phyloP scores from a whole-genome alignment of 2,797 vertebrate genomes.

The Rhyacichthys aspro region DNA sequence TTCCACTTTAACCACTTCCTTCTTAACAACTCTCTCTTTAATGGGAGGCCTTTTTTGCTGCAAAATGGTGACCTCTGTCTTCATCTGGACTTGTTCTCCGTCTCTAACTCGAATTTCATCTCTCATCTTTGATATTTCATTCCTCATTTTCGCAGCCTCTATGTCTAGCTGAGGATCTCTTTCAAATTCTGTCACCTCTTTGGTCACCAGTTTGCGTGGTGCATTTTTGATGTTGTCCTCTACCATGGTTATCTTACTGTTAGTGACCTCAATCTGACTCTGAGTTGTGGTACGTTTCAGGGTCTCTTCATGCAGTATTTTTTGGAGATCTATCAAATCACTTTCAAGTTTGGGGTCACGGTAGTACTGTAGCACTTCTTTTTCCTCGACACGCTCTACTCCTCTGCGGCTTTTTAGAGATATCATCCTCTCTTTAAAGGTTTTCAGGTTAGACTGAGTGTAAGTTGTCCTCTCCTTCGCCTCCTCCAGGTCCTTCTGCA shows the following conservation, averaged over 20 bases:
- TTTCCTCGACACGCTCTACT: conserved; percentile 90
- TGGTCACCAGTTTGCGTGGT: conserved; percentile 88
- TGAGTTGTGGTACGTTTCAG: conserved; percentile 77
- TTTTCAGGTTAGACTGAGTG: conserved; percentile 80
- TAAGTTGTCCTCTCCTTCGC: conserved; percentile 80
- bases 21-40: conserved; percentile 89
- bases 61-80: conserved; percentile 85
- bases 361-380: conserved; percentile 91
- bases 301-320: conserved; percentile 80
- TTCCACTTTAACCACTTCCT: conserved; percentile 91
- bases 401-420: conserved; percentile 89
- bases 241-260: conserved; percentile 77
- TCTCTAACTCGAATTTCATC: conserved; percentile 75
- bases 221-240: conserved; percentile 78
- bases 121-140: conserved; percentile 80
- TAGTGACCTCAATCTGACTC: conserved; percentile 79
- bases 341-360: conserved; percentile 89
- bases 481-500: conserved; percentile 82
- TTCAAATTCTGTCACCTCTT: conserved; percentile 94
- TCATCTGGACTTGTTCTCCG: conserved; percentile 80
- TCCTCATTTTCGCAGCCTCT: conserved; percentile 81
- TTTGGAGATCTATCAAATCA: conserved; percentile 73
- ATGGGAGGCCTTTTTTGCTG: conserved; percentile 86
- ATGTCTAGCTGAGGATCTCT: conserved; percentile 88
- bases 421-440: conserved; percentile 82